Base-by-base conservation (phyloP, 2,888 invertebrate species). In the Drosophila pegasa region DNA sequence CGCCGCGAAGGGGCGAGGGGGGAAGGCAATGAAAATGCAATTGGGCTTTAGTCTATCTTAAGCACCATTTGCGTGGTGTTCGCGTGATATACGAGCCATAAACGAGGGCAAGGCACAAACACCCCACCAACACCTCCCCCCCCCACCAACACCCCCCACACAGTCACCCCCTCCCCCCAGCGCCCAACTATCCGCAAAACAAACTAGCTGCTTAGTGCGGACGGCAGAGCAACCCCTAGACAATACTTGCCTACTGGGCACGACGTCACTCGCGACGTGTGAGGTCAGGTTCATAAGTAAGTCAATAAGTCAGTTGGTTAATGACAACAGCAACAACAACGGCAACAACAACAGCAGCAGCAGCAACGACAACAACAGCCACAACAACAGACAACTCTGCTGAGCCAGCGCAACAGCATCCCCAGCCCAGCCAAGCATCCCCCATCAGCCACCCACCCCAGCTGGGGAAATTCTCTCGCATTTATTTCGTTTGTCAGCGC, bases 211-310 rank as follows among this genome's bases (percentile, higher is more conserved):
- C 64, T 64, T 63, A 50, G 48, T 41, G 33, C 41, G 18, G 41
- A 18, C 48, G 38, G 27, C 48, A 27, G 31, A 55, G 55, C 56
- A 56, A 56, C 63, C 56, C 64, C 47, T 29, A 54, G 70, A 72
- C 75, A 61, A 58, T 56, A 43, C 66, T 59, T 52, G 47, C 51
- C 55, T 58, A 54, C 68, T 55, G 74, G 71, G 56, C 55, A 59
- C 54, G 55, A 59, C 55, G 54, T 76, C 71, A 71, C 43, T 54
- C 56, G 63, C 78, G 68, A 64, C 82, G 82, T 71, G 81, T 74
- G 71, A 78, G 88, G 88, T 83, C 88, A 87, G 88, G 88, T 82
- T 80, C 87, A 82, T 87, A 85, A 87, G 81, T 85, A 81, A 85
- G 82, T 87, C 88, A 82, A 87, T 82, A 87, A 82, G 82, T 81